Percentiles rank a stretch among this genome's conserved stretches.
phyloP scores from a whole-genome alignment of 1,140 invertebrate species.

The Holcopasites calliopsidis region DNA sequence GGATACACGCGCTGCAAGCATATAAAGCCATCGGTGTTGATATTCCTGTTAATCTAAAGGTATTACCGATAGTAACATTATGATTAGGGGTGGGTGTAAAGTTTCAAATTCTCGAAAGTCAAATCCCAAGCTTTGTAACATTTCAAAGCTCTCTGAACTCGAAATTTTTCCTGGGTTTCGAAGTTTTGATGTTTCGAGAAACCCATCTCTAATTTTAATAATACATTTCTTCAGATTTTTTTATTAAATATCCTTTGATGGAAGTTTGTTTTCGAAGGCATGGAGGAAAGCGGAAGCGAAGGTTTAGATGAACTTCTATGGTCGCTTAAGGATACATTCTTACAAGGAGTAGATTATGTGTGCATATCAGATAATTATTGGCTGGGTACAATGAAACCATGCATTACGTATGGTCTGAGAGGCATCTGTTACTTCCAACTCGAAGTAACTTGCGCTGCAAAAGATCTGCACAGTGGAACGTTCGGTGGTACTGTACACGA shows the following conservation, averaged over 20 bases:
- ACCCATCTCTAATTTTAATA: no score
- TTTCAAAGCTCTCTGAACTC: no score
- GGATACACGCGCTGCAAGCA: conserved; percentile 96
- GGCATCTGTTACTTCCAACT: conserved; percentile 96
- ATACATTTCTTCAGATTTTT: background rate
- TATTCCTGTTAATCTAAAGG: conserved; percentile 96
- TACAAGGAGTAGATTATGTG: conserved; percentile 93
- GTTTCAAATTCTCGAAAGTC: no score
- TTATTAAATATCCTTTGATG: conserved; percentile 55
- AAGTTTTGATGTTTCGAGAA: no score
- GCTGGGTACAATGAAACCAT: conserved; percentile 97
- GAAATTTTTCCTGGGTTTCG: no score
- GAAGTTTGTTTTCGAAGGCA: conserved; percentile 97
- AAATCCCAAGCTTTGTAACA: no score
- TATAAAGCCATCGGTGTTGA: conserved; percentile 87
- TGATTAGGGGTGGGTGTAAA: no score
- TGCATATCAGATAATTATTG: conserved; percentile 99
- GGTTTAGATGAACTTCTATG: conserved; percentile 94
- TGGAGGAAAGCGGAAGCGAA: conserved; percentile 98
- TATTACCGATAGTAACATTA: no score
- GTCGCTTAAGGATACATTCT: conserved; percentile 87
- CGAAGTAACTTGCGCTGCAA: conserved; percentile 92
- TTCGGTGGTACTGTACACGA: conserved; percentile 95
- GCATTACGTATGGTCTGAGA: conserved; percentile 97
- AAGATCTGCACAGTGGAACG: conserved; percentile 97